Percentiles rank a stretch among this genome's conserved stretches.
Conservation (phyloP, 2,888 invertebrate genomes). For the Argynnis bischoffii region DNA sequence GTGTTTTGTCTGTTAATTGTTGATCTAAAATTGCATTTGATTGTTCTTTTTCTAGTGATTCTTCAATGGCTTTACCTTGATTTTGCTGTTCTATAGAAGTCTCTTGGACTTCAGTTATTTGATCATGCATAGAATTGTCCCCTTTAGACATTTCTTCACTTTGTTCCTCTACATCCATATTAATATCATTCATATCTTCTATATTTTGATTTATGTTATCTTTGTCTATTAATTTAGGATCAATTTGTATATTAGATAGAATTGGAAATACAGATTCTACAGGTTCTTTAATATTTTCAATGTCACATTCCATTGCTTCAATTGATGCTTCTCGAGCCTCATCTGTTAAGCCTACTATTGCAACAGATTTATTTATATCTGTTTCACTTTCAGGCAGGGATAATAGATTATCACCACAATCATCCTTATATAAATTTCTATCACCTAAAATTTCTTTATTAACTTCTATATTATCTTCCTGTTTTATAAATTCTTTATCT, state of each 20-base stretch:
- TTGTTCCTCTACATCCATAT: not conserved
- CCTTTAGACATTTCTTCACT: not conserved
- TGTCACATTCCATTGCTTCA: not conserved
- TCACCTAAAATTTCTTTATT: not conserved
- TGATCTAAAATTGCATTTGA: not conserved
- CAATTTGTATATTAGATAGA: not conserved
- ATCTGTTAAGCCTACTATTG: not conserved
- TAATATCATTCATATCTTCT: not conserved
- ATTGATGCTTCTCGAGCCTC: not conserved
- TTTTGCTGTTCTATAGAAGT: not conserved
- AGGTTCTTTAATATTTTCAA: not conserved
- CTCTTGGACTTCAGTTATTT: not conserved
- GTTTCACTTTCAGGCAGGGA: not conserved
- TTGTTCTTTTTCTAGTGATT: not conserved
- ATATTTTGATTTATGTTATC: not conserved
- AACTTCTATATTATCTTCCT: not conserved
- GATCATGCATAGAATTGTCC: not conserved
- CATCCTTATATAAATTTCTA: not conserved
- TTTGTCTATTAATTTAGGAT: not conserved
- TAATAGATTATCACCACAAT: not conserved
- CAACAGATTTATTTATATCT: not conserved
- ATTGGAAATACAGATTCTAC: not conserved
- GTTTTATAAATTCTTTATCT: not conserved
- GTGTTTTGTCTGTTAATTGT: too few relatives aligned
- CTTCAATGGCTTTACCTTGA: not conserved